These are phyloP conservation scores for Drosophila seguyi DNA, from an alignment of 1,140 invertebrate species.

Conservation along the genomic window DNA sequence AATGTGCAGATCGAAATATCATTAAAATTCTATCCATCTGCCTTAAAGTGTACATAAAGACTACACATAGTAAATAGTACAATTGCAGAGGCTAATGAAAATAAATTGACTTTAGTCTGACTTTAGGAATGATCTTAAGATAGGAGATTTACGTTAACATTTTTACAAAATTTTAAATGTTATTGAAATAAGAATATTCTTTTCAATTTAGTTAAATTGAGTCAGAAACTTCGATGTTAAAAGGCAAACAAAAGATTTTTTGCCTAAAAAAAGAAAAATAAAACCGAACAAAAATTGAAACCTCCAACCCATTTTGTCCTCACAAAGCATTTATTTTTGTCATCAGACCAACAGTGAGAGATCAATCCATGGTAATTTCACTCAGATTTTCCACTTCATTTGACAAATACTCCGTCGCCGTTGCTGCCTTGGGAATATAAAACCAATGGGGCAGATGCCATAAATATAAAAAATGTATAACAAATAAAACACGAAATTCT, in stretches of 20 bases:
- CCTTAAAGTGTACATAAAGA: neutral
- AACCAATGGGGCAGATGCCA: conserved; percentile 53
- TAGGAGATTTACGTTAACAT: too few relatives aligned
- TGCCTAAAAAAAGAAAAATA: neutral
- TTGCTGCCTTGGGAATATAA: conserved; percentile 31
- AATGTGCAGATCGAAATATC: conserved; percentile 1
- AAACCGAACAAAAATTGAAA: neutral
- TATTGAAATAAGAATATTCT: too few relatives aligned
- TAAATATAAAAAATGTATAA: conserved; percentile 47
- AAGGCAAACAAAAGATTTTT: neutral
- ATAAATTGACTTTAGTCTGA: neutral
- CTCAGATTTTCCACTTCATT: conserved; percentile 29
- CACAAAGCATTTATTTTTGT: neutral
- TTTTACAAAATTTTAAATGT: too few relatives aligned
- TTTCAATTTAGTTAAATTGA: too few relatives aligned
- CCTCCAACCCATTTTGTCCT: neutral
- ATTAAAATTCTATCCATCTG: neutral
- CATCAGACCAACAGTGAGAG: neutral
- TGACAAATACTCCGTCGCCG: conserved; percentile 6
- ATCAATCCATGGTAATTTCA: neutral
- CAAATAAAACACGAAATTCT: conserved; percentile 25
- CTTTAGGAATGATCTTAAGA: too few relatives aligned
- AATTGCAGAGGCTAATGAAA: neutral
- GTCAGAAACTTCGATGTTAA: too few relatives aligned
- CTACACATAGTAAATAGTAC: neutral